phyloP scores from a whole-genome alignment of 2,113 vertebrate species.

The Noturus placidus region DNA sequence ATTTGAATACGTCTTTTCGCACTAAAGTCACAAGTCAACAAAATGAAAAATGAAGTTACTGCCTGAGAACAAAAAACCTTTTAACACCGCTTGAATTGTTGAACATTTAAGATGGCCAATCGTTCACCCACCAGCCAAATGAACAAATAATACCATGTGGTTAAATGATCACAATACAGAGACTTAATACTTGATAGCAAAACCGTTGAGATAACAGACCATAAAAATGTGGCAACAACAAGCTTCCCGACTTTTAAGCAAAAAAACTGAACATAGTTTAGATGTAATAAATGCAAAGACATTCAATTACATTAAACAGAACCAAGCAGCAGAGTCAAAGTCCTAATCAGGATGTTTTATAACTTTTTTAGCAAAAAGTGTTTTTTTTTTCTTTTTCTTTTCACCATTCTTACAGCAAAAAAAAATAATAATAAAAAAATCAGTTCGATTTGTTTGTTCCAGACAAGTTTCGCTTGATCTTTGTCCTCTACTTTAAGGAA shows the following conservation, averaged over 20 bases:
- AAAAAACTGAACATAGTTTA: background rate
- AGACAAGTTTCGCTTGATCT: background rate
- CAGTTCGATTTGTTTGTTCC: background rate
- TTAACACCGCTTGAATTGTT: slow-evolving; percentile 13
- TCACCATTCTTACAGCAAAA: background rate
- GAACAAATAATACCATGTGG: background rate
- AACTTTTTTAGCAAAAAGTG: background rate
- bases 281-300: background rate
- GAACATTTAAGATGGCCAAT: background rate
- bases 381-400: background rate
- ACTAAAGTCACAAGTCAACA: slow-evolving; percentile 13
- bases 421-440: no score
- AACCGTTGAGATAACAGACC: background rate
- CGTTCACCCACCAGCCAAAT: background rate
- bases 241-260: background rate
- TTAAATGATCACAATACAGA: background rate
- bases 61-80: slow-evolving; percentile 29
- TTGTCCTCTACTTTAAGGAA: background rate
- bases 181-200: background rate
- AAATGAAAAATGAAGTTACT: slow-evolving; percentile 1
- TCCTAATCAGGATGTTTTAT: background rate
- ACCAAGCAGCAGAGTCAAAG: background rate
- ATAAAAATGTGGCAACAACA: background rate
- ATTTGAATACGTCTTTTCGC: slow-evolving; percentile 22
- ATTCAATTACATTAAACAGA: background rate